A percentile compares a stretch with the other conserved stretches of the same genome.
phyloP scores from a whole-genome alignment of 2,888 invertebrate genomes.

The Geophilus truncorum region DNA sequence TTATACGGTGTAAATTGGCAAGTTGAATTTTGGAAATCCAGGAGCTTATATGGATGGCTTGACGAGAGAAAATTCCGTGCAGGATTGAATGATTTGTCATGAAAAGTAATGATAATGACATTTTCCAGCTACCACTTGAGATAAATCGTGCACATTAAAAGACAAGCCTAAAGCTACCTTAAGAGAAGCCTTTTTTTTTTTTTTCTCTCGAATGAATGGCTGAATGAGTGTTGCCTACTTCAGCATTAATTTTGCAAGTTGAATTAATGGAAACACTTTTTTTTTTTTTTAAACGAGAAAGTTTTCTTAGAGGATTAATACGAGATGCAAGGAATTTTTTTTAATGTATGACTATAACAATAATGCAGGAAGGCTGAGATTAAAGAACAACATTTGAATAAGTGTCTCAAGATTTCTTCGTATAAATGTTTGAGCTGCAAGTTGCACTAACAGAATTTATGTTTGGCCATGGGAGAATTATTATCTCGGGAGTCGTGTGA shows the following conservation, averaged over 20 bases:
- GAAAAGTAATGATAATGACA: constrained; percentile 16
- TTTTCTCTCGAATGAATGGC: not conserved
- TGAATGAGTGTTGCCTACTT: not conserved
- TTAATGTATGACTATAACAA: not conserved
- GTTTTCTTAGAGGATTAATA: not conserved
- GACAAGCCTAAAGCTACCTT: not conserved
- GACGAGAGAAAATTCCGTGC: not conserved
- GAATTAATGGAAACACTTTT: not conserved
- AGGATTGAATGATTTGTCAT: not conserved
- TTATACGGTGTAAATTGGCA: not conserved
- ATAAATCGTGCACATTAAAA: not conserved
- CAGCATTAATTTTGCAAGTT: not conserved
- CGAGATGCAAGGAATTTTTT: too few relatives aligned
- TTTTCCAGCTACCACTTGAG: not conserved
- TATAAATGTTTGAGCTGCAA: too few relatives aligned
- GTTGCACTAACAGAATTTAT: not conserved
- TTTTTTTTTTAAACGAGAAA: not conserved
- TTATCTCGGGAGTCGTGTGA: not conserved
- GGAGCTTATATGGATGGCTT: not conserved
- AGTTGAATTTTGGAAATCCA: not conserved
- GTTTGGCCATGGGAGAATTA: not conserved
- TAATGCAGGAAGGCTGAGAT: too few relatives aligned
- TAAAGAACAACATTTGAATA: too few relatives aligned
- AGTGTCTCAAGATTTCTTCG: too few relatives aligned
- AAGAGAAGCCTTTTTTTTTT: not conserved